These are phyloP conservation scores for Chloroceryle aenea DNA, from an alignment of 2,113 vertebrate species.

Conservation along the genomic window DNA sequence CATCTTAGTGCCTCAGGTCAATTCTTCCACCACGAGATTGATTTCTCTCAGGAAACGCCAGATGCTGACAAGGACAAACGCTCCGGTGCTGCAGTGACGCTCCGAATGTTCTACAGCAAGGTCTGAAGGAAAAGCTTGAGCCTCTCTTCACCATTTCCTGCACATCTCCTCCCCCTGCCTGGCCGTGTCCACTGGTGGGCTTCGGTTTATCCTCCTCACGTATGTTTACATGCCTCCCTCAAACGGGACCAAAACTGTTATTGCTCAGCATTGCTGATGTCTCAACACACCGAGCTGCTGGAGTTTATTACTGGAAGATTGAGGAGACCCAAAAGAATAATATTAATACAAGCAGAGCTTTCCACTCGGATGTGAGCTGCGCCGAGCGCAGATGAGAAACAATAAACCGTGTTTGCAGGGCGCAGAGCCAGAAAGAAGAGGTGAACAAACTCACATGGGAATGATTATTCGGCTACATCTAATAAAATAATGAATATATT, in stretches of 20 bases:
- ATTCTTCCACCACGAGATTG: background rate
- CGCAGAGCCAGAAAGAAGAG: background rate
- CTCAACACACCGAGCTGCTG: background rate
- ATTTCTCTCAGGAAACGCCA: background rate
- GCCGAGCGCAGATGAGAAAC: background rate
- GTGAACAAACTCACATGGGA: background rate
- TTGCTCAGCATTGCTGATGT: background rate
- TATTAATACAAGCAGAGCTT: background rate
- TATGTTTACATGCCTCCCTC: background rate
- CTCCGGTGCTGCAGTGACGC: background rate
- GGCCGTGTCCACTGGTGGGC: background rate
- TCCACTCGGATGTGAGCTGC: background rate
- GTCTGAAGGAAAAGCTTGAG: background rate
- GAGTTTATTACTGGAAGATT: background rate
- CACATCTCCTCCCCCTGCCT: background rate
- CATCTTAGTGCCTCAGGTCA: fast-evolving
- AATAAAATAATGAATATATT: background rate
- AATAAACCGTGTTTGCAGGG: background rate
- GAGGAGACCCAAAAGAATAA: background rate
- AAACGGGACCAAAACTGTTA: background rate
- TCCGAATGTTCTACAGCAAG: background rate
- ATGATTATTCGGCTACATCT: background rate
- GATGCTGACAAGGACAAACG: background rate
- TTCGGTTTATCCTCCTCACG: background rate
- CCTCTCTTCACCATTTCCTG: background rate